phyloP scores from a whole-genome alignment of 1,140 invertebrate genomes.

The Andricus grossulariae region DNA sequence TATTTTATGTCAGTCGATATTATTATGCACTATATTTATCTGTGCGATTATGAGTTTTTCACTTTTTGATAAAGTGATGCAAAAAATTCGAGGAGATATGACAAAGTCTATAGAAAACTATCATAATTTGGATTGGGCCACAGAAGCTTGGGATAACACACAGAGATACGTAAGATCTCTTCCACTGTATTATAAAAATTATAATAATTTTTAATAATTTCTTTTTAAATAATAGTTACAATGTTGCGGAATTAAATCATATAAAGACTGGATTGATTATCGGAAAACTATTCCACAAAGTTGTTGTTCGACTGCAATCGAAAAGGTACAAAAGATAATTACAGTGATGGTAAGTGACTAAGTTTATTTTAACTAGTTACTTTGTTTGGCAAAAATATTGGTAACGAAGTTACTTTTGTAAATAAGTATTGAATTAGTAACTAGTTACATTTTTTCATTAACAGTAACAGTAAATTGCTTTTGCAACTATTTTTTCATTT shows the following conservation, averaged over 20 bases:
- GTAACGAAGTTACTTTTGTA: too few species aligned
- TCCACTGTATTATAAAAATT: not conserved
- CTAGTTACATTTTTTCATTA: too few species aligned
- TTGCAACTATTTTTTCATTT: too few species aligned
- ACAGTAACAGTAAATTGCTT: too few species aligned
- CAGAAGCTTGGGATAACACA: constrained; percentile 61
- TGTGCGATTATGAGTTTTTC: constrained; percentile 53
- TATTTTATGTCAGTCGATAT: constrained; percentile 42
- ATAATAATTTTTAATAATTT: not conserved
- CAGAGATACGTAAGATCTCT: constrained; percentile 56
- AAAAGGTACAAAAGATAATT: constrained; percentile 40
- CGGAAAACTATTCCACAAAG: constrained; percentile 55
- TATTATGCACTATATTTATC: constrained; percentile 51
- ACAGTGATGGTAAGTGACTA: too few species aligned
- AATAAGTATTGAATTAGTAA: too few species aligned
- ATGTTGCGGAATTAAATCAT: constrained; percentile 60
- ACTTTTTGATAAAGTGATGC: constrained; percentile 55
- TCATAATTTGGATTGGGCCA: constrained; percentile 46
- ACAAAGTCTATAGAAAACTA: constrained; percentile 52
- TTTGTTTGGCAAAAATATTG: too few species aligned
- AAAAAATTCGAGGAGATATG: constrained; percentile 56
- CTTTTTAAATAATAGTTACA: constrained; percentile 45
- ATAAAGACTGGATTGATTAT: constrained; percentile 54
- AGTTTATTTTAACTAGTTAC: too few species aligned
- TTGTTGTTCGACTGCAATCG: constrained; percentile 53